Conservation (phyloP, 2,888 invertebrate genomes). For the Germaria angustata region DNA sequence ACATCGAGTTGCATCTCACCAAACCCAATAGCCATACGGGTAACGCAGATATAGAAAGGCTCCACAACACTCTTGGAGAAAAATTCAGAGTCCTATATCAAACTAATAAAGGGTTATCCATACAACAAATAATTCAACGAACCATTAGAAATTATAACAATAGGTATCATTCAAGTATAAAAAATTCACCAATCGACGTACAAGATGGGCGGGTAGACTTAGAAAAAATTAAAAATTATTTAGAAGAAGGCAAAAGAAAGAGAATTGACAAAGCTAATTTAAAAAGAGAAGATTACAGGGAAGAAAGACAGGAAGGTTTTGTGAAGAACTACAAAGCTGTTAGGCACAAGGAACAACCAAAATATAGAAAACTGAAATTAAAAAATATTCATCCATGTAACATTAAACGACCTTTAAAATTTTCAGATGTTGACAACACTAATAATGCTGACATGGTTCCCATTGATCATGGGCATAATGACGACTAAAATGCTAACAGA, state of each 20-base stretch:
- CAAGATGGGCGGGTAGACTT: neutral
- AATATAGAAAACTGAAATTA: neutral
- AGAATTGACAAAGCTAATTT: neutral
- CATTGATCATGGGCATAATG: neutral
- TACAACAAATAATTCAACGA: neutral
- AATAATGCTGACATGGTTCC: neutral
- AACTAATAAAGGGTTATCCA: neutral
- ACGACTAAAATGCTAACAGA: neutral
- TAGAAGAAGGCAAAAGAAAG: neutral
- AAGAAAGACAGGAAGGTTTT: neutral
- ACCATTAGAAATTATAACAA: neutral
- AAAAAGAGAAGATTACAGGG: neutral
- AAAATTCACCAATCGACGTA: neutral
- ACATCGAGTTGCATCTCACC: neutral
- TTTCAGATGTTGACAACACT: neutral
- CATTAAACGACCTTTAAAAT: neutral
- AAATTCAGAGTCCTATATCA: neutral
- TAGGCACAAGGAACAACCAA: conserved; percentile 9
- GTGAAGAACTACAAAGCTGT: neutral
- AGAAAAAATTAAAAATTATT: neutral
- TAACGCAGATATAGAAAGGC: neutral
- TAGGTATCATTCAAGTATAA: neutral
- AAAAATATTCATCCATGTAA: neutral
- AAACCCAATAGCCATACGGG: too few species aligned
- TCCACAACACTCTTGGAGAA: neutral